Evolutionary conservation across 2,797 vertebrate species (phyloP).

Genomic region (Coregonus ussuriensis): DNA sequence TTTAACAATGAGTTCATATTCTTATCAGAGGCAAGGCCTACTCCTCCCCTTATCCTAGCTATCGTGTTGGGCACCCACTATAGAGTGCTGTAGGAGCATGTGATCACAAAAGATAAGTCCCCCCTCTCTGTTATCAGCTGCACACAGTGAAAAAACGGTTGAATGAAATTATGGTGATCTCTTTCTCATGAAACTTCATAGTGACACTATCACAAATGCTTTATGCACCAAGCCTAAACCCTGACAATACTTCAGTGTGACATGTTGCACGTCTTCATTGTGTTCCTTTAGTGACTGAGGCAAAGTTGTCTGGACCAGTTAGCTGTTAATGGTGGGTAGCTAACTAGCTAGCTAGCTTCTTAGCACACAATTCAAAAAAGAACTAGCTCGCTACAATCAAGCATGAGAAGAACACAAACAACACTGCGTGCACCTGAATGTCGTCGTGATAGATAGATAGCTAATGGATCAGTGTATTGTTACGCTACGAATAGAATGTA

Average conservation of each 20-base stretch:
- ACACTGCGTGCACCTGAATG: too few species aligned
- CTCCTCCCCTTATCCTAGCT: constrained; percentile 25
- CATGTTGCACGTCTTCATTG: not conserved
- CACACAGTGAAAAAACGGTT: constrained; percentile 66
- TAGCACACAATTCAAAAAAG: too few species aligned
- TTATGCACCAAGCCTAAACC: not conserved
- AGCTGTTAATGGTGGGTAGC: too few species aligned
- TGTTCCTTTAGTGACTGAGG: too few species aligned
- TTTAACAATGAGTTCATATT: not conserved
- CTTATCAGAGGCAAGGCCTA: not conserved
- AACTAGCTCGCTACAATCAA: too few species aligned
- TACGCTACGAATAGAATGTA: too few species aligned
- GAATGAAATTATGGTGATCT: constrained; percentile 17
- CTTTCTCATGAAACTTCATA: not conserved
- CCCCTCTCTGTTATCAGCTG: constrained; percentile 57
- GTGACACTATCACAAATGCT: not conserved
- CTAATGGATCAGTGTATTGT: too few species aligned
- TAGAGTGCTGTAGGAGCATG: constrained; percentile 28
- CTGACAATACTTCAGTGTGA: not conserved
- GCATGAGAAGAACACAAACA: too few species aligned
- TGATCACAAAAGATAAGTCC: constrained; percentile 58
- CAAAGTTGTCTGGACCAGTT: too few species aligned
- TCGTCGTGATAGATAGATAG: too few species aligned
- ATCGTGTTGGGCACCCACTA: constrained; percentile 31
- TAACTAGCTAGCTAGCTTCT: too few species aligned